phyloP scores from a whole-genome alignment of 2,113 vertebrate genomes.

The Diglossa brunneiventris region DNA sequence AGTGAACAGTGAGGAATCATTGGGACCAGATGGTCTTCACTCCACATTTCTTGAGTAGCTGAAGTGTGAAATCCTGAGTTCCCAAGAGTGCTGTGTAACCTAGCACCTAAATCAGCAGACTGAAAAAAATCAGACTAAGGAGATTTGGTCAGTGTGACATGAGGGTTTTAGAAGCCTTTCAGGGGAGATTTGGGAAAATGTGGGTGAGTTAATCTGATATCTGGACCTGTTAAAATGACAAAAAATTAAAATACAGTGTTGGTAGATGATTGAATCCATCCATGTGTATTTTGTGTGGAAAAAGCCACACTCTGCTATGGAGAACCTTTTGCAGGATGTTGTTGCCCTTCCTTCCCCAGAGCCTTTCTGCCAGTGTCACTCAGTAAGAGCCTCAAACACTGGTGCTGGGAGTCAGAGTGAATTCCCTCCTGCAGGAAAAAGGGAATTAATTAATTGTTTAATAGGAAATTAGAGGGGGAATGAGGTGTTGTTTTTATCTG shows the following conservation, averaged over 20 bases:
- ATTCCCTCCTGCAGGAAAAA: neutral
- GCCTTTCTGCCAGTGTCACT: neutral
- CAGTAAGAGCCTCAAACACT: rapidly evolving
- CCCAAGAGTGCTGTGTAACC: slow-evolving; percentile 42
- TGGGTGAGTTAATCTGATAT: neutral
- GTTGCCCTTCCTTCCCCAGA: neutral
- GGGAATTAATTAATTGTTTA: neutral
- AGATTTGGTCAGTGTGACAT: neutral
- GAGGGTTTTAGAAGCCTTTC: neutral
- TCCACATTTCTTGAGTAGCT: neutral
- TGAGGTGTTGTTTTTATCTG: neutral
- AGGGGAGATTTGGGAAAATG: neutral
- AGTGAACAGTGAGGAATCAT: slow-evolving; percentile 23
- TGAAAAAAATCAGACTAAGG: neutral
- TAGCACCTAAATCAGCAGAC: slow-evolving; percentile 13
- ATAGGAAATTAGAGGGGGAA: neutral
- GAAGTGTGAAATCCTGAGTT: slow-evolving; percentile 44
- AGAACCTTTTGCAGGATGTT: neutral
- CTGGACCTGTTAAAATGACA: neutral
- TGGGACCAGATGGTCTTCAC: slow-evolving; percentile 47
- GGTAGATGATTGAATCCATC: neutral
- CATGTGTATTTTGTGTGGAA: neutral
- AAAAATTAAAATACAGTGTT: neutral
- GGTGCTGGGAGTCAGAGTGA: neutral
- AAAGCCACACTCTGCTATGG: neutral